phyloP scores from a whole-genome alignment of 35 echinoderm and acorn worm species.

The Hemicentrotus pulcherrimus region DNA sequence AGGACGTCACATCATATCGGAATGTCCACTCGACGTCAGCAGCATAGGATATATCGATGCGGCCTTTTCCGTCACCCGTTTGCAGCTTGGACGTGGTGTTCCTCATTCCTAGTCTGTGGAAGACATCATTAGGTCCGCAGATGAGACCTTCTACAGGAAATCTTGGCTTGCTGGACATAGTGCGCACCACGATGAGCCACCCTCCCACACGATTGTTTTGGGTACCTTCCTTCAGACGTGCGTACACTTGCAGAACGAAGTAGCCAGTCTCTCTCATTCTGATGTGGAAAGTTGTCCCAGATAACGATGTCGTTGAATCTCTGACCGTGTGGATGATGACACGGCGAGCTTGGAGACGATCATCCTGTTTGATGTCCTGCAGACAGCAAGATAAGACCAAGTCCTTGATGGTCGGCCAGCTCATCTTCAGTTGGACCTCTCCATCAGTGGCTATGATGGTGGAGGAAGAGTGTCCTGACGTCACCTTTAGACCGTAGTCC shows the following conservation, averaged over 20 bases:
- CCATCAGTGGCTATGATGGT: constrained; percentile 26
- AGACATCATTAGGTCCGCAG: constrained; percentile 18
- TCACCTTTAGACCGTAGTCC: constrained; percentile 22
- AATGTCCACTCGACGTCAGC: neutral
- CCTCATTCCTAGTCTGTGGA: constrained; percentile 32
- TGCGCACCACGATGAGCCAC: neutral
- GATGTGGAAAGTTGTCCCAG: constrained; percentile 22
- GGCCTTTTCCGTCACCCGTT: neutral
- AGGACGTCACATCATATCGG: neutral
- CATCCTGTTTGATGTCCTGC: constrained; percentile 25
- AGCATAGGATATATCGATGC: neutral
- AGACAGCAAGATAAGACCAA: constrained; percentile 29
- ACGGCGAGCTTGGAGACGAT: neutral
- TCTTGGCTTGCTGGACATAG: neutral
- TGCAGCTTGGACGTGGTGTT: neutral
- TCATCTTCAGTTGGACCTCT: constrained; percentile 17
- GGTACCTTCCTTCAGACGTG: neutral
- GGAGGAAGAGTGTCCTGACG: constrained; percentile 3
- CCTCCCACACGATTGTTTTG: neutral
- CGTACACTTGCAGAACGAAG: constrained; percentile 31
- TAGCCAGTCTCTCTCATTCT: constrained; percentile 41
- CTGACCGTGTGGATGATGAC: neutral
- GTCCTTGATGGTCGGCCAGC: constrained; percentile 6
- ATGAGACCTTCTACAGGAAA: constrained; percentile 26
- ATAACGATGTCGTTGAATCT: neutral